Evolutionary conservation across 1,140 invertebrate genomes (phyloP).

Genomic region (Diorhabda elongata): DNA sequence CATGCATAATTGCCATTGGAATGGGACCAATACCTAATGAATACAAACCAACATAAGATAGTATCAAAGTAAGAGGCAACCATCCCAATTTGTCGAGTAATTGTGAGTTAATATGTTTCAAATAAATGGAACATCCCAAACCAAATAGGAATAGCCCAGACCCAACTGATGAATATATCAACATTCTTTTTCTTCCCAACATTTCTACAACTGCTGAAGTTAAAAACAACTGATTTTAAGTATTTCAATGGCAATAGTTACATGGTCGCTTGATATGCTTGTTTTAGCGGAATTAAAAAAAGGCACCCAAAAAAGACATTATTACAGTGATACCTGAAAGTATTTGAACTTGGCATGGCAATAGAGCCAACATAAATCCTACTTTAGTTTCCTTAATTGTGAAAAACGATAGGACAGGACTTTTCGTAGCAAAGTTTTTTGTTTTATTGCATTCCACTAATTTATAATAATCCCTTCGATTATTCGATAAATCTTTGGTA

Average conservation of each 20-base stretch:
- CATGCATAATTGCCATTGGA: slow-evolving; percentile 62
- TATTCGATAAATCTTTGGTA: slow-evolving; percentile 49
- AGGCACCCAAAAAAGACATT: slow-evolving; percentile 7
- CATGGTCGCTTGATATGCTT: slow-evolving; percentile 55
- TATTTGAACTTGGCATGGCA: slow-evolving; percentile 70
- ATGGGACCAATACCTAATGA: slow-evolving; percentile 3
- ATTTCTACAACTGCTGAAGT: slow-evolving; percentile 62
- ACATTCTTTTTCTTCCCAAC: slow-evolving; percentile 66
- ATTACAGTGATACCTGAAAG: slow-evolving; percentile 61
- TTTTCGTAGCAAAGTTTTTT: slow-evolving; percentile 49
- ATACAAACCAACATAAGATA: not conserved
- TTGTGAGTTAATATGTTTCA: slow-evolving; percentile 47
- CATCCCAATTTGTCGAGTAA: slow-evolving; percentile 54
- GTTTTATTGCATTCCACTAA: slow-evolving; percentile 50
- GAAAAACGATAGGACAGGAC: slow-evolving; percentile 56
- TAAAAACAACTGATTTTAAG: slow-evolving; percentile 67
- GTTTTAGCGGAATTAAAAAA: slow-evolving; percentile 9
- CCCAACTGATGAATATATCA: slow-evolving; percentile 64
- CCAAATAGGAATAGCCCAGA: slow-evolving; percentile 50
- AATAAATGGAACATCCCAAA: slow-evolving; percentile 63
- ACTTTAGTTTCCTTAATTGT: slow-evolving; percentile 55
- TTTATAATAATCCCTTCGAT: slow-evolving; percentile 58
- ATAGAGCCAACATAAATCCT: slow-evolving; percentile 65
- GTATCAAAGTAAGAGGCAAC: slow-evolving; percentile 54
- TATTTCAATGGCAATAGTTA: slow-evolving; percentile 77